Percentiles rank a stretch among this genome's conserved stretches.
Evolutionary conservation across 2,797 vertebrate species (phyloP).

Genomic region (Poeciliopsis paucimaculata): DNA sequence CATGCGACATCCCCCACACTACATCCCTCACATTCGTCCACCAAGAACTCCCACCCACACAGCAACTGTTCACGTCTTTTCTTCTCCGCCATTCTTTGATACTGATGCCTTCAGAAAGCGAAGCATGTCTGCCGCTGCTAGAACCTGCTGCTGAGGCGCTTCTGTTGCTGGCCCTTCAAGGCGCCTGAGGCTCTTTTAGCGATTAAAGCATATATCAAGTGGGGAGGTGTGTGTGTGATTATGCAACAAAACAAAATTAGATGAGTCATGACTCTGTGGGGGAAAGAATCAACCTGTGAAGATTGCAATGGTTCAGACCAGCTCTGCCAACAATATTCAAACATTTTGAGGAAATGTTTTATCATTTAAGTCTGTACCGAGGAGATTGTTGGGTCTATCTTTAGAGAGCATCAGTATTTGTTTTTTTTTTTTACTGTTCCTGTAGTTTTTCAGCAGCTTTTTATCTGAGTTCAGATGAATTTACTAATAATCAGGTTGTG

Average conservation of each 20-base stretch:
- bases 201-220: conserved; percentile 8
- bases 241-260: conserved; percentile 9
- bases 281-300: not conserved
- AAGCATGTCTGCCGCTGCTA: conserved; percentile 17
- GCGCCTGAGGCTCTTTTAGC: conserved; percentile 4
- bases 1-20: conserved; percentile 64
- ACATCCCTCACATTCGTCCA: conserved; percentile 67
- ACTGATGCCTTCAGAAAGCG: conserved; percentile 22
- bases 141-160: conserved; percentile 14
- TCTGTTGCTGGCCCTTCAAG: not conserved
- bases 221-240: conserved; percentile 4
- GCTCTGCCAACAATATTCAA: not conserved
- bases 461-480: not conserved
- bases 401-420: not conserved
- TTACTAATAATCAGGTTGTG: not conserved
- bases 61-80: conserved; percentile 72
- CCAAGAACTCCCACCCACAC: conserved; percentile 70
- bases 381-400: not conserved
- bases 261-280: not conserved
- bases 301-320: not conserved
- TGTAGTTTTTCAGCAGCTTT: not conserved
- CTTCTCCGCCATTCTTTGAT: conserved; percentile 54
- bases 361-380: not conserved
- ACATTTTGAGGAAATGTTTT: not conserved
- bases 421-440: not conserved